phyloP scores from a whole-genome alignment of 2,888 invertebrate species.

The Dione juno region DNA sequence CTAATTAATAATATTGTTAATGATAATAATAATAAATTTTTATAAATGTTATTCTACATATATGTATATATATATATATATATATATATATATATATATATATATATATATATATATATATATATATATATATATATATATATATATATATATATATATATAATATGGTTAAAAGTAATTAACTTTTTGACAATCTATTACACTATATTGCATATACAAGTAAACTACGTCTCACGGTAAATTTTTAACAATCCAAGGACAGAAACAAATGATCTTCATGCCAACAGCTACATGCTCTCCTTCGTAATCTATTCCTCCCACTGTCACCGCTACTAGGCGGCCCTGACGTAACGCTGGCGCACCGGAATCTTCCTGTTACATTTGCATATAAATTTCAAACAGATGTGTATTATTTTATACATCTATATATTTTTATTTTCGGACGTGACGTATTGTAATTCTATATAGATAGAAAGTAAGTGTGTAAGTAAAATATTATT shows the following conservation, averaged over 20 bases:
- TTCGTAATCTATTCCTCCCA: slow-evolving; percentile 56
- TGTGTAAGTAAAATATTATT: too few species aligned
- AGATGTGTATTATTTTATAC: not conserved
- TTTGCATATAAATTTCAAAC: slow-evolving; percentile 8
- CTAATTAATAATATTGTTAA: too few species aligned
- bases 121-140: too few species aligned
- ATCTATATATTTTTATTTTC: not conserved
- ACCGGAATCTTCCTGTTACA: slow-evolving; percentile 60
- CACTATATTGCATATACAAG: not conserved
- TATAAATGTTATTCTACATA: too few species aligned
- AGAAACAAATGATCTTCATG: slow-evolving; percentile 64
- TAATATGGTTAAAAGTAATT: too few species aligned
- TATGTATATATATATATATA: too few species aligned
- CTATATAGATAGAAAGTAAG: too few species aligned
- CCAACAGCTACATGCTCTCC: slow-evolving; percentile 61
- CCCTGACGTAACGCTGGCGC: slow-evolving; percentile 60
- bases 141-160: too few species aligned
- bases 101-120: too few species aligned
- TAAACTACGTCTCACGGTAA: slow-evolving; percentile 58
- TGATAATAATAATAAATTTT: too few species aligned
- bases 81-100: too few species aligned
- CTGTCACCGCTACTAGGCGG: slow-evolving; percentile 60
- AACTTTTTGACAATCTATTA: too few species aligned
- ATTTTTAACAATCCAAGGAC: slow-evolving; percentile 63
- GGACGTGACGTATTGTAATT: not conserved